Percentiles rank a stretch among this genome's conserved stretches.
These are phyloP conservation scores for Paracentrotus lividus DNA, from an alignment of 53 echinoderm and acorn worm species.

Conservation along the genomic window DNA sequence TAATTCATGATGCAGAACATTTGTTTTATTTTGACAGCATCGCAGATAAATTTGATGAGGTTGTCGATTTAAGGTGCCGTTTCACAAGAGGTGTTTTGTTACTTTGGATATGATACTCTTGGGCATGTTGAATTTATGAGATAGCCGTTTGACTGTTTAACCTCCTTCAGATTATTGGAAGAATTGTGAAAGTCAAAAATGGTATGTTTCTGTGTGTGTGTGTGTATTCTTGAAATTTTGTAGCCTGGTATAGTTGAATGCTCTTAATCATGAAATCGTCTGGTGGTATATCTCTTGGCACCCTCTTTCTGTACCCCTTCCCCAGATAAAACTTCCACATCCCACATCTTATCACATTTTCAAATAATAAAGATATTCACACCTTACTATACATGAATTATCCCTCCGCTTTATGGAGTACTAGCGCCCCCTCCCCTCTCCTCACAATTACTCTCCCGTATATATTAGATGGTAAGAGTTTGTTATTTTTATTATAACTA, in stretches of 20 bases:
- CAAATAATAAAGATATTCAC: too few relatives aligned
- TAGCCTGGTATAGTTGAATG: too few relatives aligned
- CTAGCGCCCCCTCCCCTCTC: not conserved
- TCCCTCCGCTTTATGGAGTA: too few relatives aligned
- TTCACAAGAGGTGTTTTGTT: not conserved
- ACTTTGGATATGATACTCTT: not conserved
- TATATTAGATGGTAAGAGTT: not conserved
- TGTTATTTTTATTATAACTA: not conserved
- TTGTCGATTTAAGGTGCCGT: not conserved
- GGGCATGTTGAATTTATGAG: constrained; percentile 27
- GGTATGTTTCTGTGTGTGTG: too few relatives aligned
- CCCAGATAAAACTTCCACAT: not conserved
- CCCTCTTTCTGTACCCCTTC: not conserved
- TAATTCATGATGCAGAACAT: not conserved
- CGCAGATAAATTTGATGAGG: constrained; percentile 26
- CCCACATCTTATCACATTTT: too few relatives aligned
- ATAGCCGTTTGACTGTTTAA: not conserved
- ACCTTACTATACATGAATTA: too few relatives aligned
- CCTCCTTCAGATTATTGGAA: not conserved
- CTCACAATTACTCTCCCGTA: too few relatives aligned
- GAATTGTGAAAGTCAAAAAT: not conserved
- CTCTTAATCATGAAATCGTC: too few relatives aligned
- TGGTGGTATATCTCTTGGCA: too few relatives aligned
- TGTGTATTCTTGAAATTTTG: too few relatives aligned
- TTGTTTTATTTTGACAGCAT: constrained; percentile 42